phyloP scores from a whole-genome alignment of 2,797 vertebrate species.

The Acanthiza pusilla region DNA sequence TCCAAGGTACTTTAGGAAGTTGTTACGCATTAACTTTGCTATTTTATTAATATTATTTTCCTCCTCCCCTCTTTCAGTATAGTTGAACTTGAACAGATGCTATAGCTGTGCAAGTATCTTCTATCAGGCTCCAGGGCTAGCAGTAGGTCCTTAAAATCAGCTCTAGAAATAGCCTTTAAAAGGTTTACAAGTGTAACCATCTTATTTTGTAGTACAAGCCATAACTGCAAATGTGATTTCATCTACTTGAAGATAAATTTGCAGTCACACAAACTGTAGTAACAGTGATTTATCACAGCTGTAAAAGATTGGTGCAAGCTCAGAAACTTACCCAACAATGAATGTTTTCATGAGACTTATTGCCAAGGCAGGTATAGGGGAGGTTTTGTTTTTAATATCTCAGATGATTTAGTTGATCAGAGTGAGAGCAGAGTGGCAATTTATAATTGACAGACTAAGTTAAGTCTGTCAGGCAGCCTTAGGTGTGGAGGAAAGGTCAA shows the following conservation, averaged over 20 bases:
- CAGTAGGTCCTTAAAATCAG: not conserved
- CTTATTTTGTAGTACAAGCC: not conserved
- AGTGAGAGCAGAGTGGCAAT: not conserved
- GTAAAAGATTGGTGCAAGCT: not conserved
- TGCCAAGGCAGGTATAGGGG: not conserved
- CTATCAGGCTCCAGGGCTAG: not conserved
- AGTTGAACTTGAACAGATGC: not conserved
- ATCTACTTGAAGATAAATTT: conserved; percentile 13
- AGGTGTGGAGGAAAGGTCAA: conserved; percentile 5
- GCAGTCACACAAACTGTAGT: not conserved
- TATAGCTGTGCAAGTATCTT: not conserved
- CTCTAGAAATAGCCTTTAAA: not conserved
- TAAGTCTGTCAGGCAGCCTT: not conserved
- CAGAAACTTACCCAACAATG: not conserved
- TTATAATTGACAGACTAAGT: conserved; percentile 9
- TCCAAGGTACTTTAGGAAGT: not conserved
- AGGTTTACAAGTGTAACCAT: not conserved
- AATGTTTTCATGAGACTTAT: conserved; percentile 20
- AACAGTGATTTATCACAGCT: conserved; percentile 28
- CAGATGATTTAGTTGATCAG: conserved; percentile 44
- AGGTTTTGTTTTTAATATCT: conserved; percentile 22
- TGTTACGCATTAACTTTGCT: not conserved
- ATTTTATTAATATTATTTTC: not conserved
- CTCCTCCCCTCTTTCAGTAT: not conserved
- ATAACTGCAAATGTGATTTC: not conserved